Evolutionary conservation across 1,140 invertebrate species (phyloP).

Genomic region (Zaprionus africanus): DNA sequence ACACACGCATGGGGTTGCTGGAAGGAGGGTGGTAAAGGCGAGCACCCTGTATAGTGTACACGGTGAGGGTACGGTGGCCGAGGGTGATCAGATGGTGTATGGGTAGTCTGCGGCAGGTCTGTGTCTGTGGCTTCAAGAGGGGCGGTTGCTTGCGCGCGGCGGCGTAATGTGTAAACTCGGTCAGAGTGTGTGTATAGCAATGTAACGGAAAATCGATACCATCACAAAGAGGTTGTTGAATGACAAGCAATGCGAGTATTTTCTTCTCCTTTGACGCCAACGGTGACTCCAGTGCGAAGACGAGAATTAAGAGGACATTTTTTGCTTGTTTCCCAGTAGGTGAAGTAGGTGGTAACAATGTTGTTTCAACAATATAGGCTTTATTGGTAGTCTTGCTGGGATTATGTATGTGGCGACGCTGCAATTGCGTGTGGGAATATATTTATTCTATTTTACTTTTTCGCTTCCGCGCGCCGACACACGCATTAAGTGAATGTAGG

Average conservation of each 20-base stretch:
- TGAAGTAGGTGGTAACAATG: slow-evolving; percentile 4
- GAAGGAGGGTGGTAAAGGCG: background rate
- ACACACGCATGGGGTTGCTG: slow-evolving; percentile 16
- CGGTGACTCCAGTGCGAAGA: background rate
- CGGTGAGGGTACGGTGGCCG: slow-evolving; percentile 1
- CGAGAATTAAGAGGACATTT: slow-evolving; percentile 14
- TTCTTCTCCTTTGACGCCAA: slow-evolving; percentile 21
- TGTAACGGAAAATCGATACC: slow-evolving; percentile 78
- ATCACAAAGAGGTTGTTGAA: slow-evolving; percentile 68
- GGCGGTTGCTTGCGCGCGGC: slow-evolving; percentile 71
- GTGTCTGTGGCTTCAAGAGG: slow-evolving; percentile 35
- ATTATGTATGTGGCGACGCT: slow-evolving; percentile 17
- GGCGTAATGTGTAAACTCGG: slow-evolving; percentile 58
- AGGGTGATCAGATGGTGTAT: background rate
- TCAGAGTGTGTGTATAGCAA: slow-evolving; percentile 80
- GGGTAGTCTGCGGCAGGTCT: background rate
- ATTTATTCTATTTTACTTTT: slow-evolving; percentile 15
- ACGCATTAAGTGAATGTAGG: slow-evolving; percentile 27
- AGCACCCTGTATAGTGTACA: slow-evolving; percentile 1
- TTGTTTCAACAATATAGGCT: slow-evolving; percentile 6
- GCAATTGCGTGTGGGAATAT: slow-evolving; percentile 14
- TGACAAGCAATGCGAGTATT: slow-evolving; percentile 37
- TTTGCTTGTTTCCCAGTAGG: background rate
- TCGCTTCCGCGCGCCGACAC: slow-evolving; percentile 39
- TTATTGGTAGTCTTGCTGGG: background rate